A percentile compares a stretch with the other conserved stretches of the same genome.
These are phyloP conservation scores for Panopea generosa DNA, from an alignment of 2,888 invertebrate genomes.

Conservation along the genomic window DNA sequence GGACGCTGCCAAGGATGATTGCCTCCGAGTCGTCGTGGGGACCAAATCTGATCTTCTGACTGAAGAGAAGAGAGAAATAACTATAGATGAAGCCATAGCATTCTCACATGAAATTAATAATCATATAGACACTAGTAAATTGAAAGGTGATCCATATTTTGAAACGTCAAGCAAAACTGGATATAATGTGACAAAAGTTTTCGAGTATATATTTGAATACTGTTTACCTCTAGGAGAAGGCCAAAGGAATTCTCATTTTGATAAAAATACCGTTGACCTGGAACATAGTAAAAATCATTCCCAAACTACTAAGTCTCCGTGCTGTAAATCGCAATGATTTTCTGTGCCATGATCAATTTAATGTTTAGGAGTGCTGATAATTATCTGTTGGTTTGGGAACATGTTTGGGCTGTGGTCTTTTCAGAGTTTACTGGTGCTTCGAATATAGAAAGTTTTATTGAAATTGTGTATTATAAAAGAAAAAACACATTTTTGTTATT, in stretches of 20 bases:
- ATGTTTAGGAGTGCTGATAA: no score
- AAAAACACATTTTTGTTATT: no score
- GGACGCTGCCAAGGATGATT: conserved; percentile 79
- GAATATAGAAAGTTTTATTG: no score
- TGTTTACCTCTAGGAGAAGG: conserved; percentile 70
- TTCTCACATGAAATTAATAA: conserved; percentile 76
- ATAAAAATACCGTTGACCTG: conserved; percentile 33
- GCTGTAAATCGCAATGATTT: no score
- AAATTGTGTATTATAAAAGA: no score
- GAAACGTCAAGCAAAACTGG: conserved; percentile 83
- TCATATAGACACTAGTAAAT: conserved; percentile 66
- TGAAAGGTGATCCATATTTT: conserved; percentile 79
- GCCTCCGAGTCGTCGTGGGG: conserved; percentile 82
- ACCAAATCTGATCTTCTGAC: conserved; percentile 79
- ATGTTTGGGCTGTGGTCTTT: no score
- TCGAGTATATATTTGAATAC: conserved; percentile 82
- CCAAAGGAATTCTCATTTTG: conserved; percentile 28
- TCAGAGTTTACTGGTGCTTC: no score
- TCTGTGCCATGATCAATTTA: no score
- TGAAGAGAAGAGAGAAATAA: conserved; percentile 68
- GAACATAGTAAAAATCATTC: background rate
- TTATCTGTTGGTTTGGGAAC: no score
- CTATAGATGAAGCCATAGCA: conserved; percentile 75
- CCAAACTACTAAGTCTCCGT: background rate
- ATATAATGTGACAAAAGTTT: conserved; percentile 79